Evolutionary conservation across 2,888 invertebrate species (phyloP), one percentile per base, ranked within the genome.

Genomic region (Miltochrista miniata): DNA sequence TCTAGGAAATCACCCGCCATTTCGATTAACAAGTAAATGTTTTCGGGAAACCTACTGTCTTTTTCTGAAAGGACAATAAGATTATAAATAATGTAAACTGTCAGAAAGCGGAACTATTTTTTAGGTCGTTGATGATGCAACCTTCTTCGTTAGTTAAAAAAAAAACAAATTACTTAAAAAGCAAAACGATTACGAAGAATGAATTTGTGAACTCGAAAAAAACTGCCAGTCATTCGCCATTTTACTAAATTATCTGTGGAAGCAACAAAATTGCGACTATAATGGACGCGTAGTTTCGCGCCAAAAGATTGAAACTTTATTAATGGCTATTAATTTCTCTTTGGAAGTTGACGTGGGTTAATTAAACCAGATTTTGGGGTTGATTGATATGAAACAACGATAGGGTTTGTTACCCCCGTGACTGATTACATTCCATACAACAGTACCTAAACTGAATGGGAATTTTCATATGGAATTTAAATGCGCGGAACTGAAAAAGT

Each of bases 161-260:
- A 51, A 50, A 50, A 62, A 63, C 56, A 59, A 55, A 49, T 37
- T 50, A 54, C 52, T 39, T 46, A 18, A 59, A 56, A 56, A 7
- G 47, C 31, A 29, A 47, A 54, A 53, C 56, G 48, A 60, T 66
- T 51, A 54, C 41, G 49, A 34, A 43, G 44, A 59, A 74, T 76
- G 77, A 78, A 75, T 77, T 71, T 24, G 53, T 57, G 67, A 55
- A 59, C 55, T 42, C 61, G 37, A 56, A 66, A 58, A 56, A 51
- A 64, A 72, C 54, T 55, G 76, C 79, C 65, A 71, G 72, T 79
- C 79, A 79, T 69, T 61, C 64, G 64, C 71, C 76, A 72, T 79
- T 80, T 79, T 74, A 66, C 61, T 64, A 76, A 73, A 79, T 79
- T 76, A 70, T 71, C 68, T 68, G 55, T 50, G 54, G 52, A 30